Evolutionary conservation across 2,113 vertebrate species (phyloP).

Genomic region (Gambusia holbrooki): DNA sequence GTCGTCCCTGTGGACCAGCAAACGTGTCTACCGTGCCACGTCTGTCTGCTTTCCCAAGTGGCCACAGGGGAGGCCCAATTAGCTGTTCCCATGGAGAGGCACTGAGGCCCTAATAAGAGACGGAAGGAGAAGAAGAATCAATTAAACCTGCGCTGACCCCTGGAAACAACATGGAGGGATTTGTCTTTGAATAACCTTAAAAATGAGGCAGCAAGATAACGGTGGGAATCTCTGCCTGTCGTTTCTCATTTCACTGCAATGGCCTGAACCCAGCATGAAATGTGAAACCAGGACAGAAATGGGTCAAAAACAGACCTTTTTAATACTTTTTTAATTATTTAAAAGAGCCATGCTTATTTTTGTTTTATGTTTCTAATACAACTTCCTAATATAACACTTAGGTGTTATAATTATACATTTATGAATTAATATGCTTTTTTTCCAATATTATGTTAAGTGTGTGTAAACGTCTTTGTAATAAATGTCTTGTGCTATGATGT

Average conservation of each 20-base stretch:
- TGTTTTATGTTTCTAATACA: too few species aligned
- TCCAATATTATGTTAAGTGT: too few species aligned
- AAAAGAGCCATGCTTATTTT: too few species aligned
- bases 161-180: slow-evolving; percentile 75
- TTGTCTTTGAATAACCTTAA: slow-evolving; percentile 8
- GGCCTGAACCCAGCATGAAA: background rate
- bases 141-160: slow-evolving; percentile 93
- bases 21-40: slow-evolving; percentile 75
- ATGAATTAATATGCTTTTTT: too few species aligned
- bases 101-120: slow-evolving; percentile 91
- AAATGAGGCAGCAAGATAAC: background rate
- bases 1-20: slow-evolving; percentile 67
- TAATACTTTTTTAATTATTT: too few species aligned
- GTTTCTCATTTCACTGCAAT: background rate
- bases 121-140: slow-evolving; percentile 91
- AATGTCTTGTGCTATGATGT: too few species aligned
- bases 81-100: slow-evolving; percentile 94
- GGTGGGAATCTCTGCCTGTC: slow-evolving; percentile 4
- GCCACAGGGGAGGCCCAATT: slow-evolving; percentile 91
- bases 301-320: background rate
- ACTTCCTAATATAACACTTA: too few species aligned
- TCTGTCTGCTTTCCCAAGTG: slow-evolving; percentile 88
- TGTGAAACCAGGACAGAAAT: background rate
- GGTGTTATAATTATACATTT: too few species aligned
- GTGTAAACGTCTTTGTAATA: too few species aligned